These are phyloP conservation scores for Tenthredo distinguenda DNA, from an alignment of 2,888 invertebrate genomes.

Conservation along the genomic window DNA sequence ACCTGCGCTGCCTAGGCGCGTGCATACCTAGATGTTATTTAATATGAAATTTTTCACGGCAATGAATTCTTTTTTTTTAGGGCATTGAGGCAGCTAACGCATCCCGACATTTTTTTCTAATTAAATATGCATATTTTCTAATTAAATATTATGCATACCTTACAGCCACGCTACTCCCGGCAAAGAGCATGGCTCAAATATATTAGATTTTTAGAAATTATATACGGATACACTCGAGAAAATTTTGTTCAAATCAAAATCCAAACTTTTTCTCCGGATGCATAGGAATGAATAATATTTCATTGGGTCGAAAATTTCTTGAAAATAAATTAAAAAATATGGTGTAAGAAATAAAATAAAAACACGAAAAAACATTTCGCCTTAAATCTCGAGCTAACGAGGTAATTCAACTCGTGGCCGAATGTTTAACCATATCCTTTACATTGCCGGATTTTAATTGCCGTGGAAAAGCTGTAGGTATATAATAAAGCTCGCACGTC, in stretches of 20 bases:
- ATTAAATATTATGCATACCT: too few species aligned
- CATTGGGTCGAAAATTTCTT: background rate
- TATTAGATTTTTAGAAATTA: background rate
- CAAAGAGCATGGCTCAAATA: too few species aligned
- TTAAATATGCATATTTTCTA: background rate
- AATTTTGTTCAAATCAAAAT: background rate
- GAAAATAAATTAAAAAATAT: background rate
- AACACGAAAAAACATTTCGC: background rate
- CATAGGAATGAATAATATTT: background rate
- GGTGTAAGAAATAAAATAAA: background rate
- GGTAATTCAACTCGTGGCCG: background rate
- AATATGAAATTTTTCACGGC: background rate
- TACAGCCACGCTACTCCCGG: too few species aligned
- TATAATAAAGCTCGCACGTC: slow-evolving; percentile 8
- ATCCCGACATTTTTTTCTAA: background rate
- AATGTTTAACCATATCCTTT: background rate
- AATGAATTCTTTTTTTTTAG: background rate
- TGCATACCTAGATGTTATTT: background rate
- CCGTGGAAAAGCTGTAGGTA: slow-evolving; percentile 1
- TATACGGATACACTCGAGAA: background rate
- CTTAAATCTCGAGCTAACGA: background rate
- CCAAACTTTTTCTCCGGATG: too few species aligned
- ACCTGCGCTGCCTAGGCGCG: background rate
- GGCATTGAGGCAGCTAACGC: background rate
- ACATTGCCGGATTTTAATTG: slow-evolving; percentile 17